A percentile compares a stretch with the other conserved stretches of the same genome.
Conservation (phyloP, 2,888 invertebrate species). For the Nemoura dubitans region DNA sequence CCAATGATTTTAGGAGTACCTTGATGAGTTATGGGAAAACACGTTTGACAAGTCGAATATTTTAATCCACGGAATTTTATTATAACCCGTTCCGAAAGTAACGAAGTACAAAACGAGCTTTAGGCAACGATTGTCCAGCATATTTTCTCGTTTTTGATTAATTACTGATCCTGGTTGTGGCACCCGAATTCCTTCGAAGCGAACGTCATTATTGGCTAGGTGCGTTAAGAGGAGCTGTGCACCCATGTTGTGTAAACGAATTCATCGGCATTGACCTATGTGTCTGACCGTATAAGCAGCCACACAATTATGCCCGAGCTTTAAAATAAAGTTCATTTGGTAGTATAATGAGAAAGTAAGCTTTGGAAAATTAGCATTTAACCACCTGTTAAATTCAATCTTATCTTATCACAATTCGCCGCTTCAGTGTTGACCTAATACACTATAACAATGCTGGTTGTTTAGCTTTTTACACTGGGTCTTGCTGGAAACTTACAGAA, state of each 20-base stretch:
- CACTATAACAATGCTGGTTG: neutral
- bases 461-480: neutral
- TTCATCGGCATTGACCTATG: neutral
- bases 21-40: slow-evolving; percentile 5
- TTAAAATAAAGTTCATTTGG: neutral
- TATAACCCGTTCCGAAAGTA: neutral
- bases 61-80: neutral
- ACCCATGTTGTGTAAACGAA: neutral
- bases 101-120: neutral
- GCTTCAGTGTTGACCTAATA: neutral
- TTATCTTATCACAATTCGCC: neutral
- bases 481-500: neutral
- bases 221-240: too few relatives aligned
- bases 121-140: neutral
- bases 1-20: neutral
- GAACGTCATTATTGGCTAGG: too few relatives aligned
- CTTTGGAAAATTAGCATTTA: neutral
- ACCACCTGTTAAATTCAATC: neutral
- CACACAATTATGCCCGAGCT: neutral
- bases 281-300: neutral
- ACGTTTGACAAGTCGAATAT: slow-evolving; percentile 4
- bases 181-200: too few relatives aligned
- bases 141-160: neutral
- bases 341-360: neutral
- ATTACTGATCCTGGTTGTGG: neutral